These are phyloP conservation scores for Halocaridina rubra DNA, from an alignment of 2,888 invertebrate genomes.

Conservation along the genomic window DNA sequence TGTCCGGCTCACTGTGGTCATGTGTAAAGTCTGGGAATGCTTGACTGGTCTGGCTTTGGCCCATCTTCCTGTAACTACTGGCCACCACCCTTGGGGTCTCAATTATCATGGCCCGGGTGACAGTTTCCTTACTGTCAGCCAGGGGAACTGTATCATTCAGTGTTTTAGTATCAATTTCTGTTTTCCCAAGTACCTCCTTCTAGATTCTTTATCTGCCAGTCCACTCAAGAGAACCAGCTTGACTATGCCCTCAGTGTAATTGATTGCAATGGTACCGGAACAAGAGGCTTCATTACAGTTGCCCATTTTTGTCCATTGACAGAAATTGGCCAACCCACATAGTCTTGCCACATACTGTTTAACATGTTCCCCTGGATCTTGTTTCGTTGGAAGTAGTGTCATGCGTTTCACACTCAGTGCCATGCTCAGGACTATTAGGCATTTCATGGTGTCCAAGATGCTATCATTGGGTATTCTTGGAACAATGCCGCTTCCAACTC, in stretches of 20 bases:
- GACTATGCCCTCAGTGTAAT: neutral
- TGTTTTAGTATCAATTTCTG: neutral
- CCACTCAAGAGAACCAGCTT: neutral
- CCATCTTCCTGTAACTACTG: neutral
- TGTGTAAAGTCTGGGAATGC: neutral
- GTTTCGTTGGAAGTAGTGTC: neutral
- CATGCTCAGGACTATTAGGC: neutral
- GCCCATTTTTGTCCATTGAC: neutral
- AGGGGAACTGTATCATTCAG: neutral
- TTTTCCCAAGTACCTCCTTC: neutral
- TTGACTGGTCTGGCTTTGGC: neutral
- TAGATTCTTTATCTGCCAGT: neutral
- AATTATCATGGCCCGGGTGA: neutral
- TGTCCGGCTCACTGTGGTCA: conserved; percentile 12
- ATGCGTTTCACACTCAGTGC: conserved; percentile 18
- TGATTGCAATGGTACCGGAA: neutral
- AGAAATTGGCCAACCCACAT: neutral
- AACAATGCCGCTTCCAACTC: conserved; percentile 18
- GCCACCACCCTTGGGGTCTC: neutral
- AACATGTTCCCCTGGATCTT: neutral
- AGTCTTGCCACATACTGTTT: too few species aligned
- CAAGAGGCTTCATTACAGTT: neutral
- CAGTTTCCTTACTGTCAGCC: conserved; percentile 6
- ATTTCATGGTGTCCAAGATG: conserved; percentile 1
- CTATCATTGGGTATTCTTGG: neutral